Base-by-base conservation (phyloP, 2,888 invertebrate species). In the Liopterus haemorrhoidalis region DNA sequence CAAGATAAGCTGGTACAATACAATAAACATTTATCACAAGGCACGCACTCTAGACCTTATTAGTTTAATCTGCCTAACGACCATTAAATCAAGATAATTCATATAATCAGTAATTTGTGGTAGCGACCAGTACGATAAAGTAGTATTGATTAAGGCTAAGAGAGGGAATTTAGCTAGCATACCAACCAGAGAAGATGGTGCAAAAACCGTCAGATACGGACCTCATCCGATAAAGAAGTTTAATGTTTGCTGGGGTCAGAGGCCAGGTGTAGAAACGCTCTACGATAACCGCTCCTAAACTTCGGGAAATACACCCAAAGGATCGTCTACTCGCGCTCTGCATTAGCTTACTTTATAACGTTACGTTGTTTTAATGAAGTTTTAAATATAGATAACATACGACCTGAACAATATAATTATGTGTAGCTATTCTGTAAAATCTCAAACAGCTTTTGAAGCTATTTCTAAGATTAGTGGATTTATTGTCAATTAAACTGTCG, bases 101-200 rank as follows among this genome's bases (percentile, higher is more conserved):
- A 45, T 45, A 45, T 45, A 45, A n/a, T 44, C 44, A 37, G 44
- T 44, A 44, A 44, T 45, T 45, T 45, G 45, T 36, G 36, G 41
- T 21, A 33, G 39, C 20, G 28, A 16, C 22, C 22, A 22, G 5
- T 22, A 5, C 9, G 8, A 20, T 27, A 38, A 38, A 39, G 19
- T 28, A 21, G 27, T 39, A 39, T 39, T 39, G 39, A 39, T 39
- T 39, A 30, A 21, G 2, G 5, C 8, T 18, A 8, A 6, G 19
- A 3, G 33, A 9, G 18, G 24, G 14, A 11, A 37, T 9, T 19
- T 11, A 11, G 21, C 35, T 35, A n/a, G 15, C 36, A 37, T 24
- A 37, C 22, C 24, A 35, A 19, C 20, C 30, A 19, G 3, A 6
- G 15, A 8, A 12, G 9, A 27, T 22, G 9, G 6, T 8, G 32